phyloP scores from a whole-genome alignment of 1,140 invertebrate genomes.

The Lepidurus arcticus region DNA sequence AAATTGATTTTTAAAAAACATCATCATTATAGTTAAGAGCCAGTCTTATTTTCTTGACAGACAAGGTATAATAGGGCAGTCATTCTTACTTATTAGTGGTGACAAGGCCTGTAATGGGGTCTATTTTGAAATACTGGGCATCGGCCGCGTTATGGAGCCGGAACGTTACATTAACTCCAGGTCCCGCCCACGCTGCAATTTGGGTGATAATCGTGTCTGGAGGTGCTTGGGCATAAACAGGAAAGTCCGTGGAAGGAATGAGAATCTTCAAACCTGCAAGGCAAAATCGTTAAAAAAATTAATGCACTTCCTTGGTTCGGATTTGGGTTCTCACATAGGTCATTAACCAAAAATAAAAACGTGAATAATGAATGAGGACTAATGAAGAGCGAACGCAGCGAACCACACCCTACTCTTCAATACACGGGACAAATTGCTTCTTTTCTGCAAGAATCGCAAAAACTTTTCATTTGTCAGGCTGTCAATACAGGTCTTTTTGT shows the following conservation, averaged over 20 bases:
- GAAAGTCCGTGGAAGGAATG: not conserved
- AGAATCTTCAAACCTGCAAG: not conserved
- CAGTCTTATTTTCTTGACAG: not conserved
- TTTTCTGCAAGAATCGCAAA: not conserved
- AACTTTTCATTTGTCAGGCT: not conserved
- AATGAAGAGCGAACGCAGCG: not conserved
- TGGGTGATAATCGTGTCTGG: not conserved
- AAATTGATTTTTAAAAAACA: not conserved
- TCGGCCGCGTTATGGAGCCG: conserved; percentile 26
- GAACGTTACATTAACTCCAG: not conserved
- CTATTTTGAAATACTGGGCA: conserved; percentile 20
- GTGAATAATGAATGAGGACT: not conserved
- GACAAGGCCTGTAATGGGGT: conserved; percentile 1
- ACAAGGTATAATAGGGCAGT: not conserved
- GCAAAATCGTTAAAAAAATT: conserved; percentile 1
- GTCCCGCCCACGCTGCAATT: conserved; percentile 6
- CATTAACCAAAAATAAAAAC: not conserved
- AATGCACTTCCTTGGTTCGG: not conserved
- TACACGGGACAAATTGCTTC: not conserved
- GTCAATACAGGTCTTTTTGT: too few species aligned
- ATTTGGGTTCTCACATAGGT: not conserved
- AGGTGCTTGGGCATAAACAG: not conserved
- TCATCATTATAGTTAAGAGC: not conserved
- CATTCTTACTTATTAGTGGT: conserved; percentile 25
- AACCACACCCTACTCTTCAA: not conserved